A percentile compares a stretch with the other conserved stretches of the same genome.
Conservation (phyloP, 2,888 invertebrate genomes). For the Gastracanthus pulcherrimus region DNA sequence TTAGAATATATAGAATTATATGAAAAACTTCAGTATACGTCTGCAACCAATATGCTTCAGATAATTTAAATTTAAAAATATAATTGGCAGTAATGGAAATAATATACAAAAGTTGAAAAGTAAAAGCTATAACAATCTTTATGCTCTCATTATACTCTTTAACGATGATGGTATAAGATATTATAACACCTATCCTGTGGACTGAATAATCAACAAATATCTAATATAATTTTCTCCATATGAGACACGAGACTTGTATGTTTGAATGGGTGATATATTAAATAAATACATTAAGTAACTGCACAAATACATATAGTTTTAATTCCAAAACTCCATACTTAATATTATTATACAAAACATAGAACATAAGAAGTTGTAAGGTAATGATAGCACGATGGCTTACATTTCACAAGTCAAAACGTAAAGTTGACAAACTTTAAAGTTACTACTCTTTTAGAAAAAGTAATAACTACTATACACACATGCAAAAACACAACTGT, state of each 20-base stretch:
- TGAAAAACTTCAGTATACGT: conserved; percentile 41
- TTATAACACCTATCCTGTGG: conserved; percentile 37
- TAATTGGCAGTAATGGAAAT: conserved; percentile 47
- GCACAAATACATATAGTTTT: conserved; percentile 41
- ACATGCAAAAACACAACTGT: not conserved
- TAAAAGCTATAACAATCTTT: conserved; percentile 40
- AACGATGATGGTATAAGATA: conserved; percentile 45
- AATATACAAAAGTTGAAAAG: conserved; percentile 32
- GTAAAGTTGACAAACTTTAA: not conserved
- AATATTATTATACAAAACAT: not conserved
- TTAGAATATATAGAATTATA: conserved; percentile 42
- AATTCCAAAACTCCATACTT: not conserved
- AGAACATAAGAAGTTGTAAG: not conserved
- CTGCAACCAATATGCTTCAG: conserved; percentile 38
- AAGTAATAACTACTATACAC: not conserved
- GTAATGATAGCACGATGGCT: not conserved
- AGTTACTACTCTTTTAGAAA: not conserved
- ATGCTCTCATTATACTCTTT: conserved; percentile 44
- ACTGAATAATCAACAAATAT: conserved; percentile 59
- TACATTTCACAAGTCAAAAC: not conserved
- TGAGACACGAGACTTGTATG: conserved; percentile 69
- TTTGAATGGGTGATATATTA: conserved; percentile 70
- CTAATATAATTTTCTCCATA: conserved; percentile 63
- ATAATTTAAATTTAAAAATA: conserved; percentile 43
- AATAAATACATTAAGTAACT: conserved; percentile 63